Conservation (phyloP, 2,888 invertebrate species). For the Dioctria linearis region DNA sequence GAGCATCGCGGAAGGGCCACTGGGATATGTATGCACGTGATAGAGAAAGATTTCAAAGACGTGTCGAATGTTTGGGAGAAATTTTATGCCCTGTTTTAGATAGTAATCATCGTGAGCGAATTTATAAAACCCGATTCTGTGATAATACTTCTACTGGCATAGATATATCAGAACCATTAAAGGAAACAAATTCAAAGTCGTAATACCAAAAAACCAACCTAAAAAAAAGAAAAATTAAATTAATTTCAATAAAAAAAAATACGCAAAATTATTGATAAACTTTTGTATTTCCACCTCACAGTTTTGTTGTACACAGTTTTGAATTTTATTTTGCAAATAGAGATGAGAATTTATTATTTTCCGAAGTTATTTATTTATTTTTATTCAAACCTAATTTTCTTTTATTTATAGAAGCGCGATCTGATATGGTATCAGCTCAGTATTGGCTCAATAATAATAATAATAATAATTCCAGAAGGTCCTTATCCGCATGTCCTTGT, state of each 20-base stretch:
- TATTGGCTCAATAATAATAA: background rate
- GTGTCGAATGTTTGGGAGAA: slow-evolving; percentile 64
- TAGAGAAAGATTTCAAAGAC: slow-evolving; percentile 66
- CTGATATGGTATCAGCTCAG: background rate
- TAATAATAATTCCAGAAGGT: background rate
- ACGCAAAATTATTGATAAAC: background rate
- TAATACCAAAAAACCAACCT: background rate
- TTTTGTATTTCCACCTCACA: background rate
- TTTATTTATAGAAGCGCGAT: slow-evolving; percentile 29
- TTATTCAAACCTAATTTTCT: slow-evolving; percentile 18
- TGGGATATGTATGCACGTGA: slow-evolving; percentile 77
- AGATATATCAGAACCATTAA: slow-evolving; percentile 8
- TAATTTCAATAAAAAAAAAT: background rate
- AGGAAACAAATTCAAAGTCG: background rate
- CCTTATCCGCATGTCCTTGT: background rate
- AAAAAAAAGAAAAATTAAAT: background rate
- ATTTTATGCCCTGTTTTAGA: slow-evolving; percentile 65
- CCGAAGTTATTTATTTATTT: background rate
- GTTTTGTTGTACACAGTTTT: no score
- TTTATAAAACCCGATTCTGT: slow-evolving; percentile 66
- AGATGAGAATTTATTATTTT: no score
- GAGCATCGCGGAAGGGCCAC: slow-evolving; percentile 75
- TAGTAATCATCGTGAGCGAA: slow-evolving; percentile 66
- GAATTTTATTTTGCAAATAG: no score
- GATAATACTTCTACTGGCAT: slow-evolving; percentile 46